These are phyloP conservation scores for Nomada fucata DNA, from an alignment of 2,888 invertebrate species.

Conservation along the genomic window DNA sequence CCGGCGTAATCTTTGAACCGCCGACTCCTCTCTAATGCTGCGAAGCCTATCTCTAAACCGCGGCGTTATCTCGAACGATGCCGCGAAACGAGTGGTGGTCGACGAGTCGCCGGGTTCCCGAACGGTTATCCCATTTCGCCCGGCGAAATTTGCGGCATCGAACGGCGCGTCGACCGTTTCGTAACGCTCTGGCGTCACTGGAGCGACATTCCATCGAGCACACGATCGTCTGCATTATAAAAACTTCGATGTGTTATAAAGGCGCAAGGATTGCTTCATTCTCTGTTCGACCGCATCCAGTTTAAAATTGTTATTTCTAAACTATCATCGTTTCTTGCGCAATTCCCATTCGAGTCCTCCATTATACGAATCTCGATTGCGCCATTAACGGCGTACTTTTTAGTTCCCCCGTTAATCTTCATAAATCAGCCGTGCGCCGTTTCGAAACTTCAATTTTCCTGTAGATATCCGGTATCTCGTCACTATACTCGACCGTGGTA, in stretches of 20 bases:
- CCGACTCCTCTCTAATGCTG: conserved; percentile 1
- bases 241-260: not conserved
- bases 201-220: not conserved
- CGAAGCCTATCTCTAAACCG: conserved; percentile 2
- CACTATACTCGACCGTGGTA: not conserved
- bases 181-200: not conserved
- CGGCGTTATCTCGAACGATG: not conserved
- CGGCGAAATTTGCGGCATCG: not conserved
- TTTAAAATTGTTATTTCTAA: not conserved
- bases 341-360: conserved; percentile 9
- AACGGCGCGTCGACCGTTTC: not conserved
- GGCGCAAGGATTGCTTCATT: not conserved
- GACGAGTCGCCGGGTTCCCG: not conserved
- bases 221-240: not conserved
- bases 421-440: conserved; percentile 23
- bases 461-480: conserved; percentile 37
- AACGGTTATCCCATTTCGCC: not conserved
- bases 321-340: not conserved
- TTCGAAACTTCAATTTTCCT: conserved; percentile 26
- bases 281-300: not conserved
- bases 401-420: conserved; percentile 1
- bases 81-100: not conserved
- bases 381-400: conserved; percentile 1
- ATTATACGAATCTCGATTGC: conserved; percentile 1
- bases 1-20: conserved; percentile 40